These are phyloP conservation scores for Neocloeon triangulifer DNA, from an alignment of 1,140 invertebrate genomes.

Conservation along the genomic window DNA sequence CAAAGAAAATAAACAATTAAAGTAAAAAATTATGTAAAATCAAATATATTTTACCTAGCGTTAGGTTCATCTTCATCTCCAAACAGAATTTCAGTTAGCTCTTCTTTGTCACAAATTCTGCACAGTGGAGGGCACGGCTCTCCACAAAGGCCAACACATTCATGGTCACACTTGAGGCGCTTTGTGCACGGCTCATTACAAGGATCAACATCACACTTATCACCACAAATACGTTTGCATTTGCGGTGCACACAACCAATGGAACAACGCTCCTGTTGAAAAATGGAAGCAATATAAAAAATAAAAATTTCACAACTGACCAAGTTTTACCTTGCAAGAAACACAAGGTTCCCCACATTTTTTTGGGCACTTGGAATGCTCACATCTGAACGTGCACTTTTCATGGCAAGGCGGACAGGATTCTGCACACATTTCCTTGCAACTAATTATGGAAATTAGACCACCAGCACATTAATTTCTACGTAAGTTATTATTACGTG, in stretches of 20 bases:
- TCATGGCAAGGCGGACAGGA: conserved; percentile 34
- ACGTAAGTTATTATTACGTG: too few relatives aligned
- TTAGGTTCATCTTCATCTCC: conserved; percentile 28
- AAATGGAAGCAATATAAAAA: too few relatives aligned
- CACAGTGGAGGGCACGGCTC: conserved; percentile 32
- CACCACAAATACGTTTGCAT: conserved; percentile 29
- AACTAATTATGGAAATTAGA: conserved; percentile 27
- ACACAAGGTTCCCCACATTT: conserved; percentile 33
- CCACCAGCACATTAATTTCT: too few relatives aligned
- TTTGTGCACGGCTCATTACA: conserved; percentile 26
- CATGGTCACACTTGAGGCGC: conserved; percentile 28
- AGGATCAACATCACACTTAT: conserved; percentile 22
- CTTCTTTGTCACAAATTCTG: conserved; percentile 19
- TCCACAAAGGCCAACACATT: conserved; percentile 41
- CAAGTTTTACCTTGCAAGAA: conserved; percentile 25
- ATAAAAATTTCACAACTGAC: background rate
- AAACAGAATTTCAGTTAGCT: conserved; percentile 23
- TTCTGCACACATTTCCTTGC: conserved; percentile 29
- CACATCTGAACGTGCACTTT: conserved; percentile 29
- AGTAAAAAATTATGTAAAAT: conserved; percentile 1
- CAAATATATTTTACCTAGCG: conserved; percentile 22
- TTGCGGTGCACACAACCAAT: conserved; percentile 24
- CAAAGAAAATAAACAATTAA: conserved; percentile 15
- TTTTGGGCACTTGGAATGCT: conserved; percentile 25
- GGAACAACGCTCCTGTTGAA: conserved; percentile 20